These are phyloP conservation scores for Mya arenaria DNA, from an alignment of 1,140 invertebrate genomes.

Conservation along the genomic window DNA sequence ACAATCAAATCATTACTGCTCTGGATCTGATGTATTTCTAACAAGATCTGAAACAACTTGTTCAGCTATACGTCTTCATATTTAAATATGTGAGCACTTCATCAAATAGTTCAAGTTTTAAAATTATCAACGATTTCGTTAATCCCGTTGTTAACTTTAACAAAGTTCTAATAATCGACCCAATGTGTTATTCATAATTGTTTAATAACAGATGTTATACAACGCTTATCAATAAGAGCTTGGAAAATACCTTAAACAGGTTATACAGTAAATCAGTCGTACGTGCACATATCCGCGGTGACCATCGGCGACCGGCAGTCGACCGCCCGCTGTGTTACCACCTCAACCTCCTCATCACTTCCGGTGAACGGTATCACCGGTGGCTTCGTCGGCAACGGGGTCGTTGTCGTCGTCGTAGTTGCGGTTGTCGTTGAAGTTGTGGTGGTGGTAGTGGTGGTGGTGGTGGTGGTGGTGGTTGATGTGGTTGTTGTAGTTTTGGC, in stretches of 20 bases:
- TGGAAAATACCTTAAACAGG: background rate
- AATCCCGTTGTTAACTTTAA: background rate
- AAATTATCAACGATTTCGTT: background rate
- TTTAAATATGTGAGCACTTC: too few relatives aligned
- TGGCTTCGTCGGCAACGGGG: slow-evolving; percentile 23
- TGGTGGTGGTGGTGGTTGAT: slow-evolving; percentile 12
- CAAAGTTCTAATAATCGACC: background rate
- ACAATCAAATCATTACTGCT: too few relatives aligned
- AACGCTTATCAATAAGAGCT: background rate
- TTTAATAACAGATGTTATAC: background rate
- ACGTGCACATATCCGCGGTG: background rate
- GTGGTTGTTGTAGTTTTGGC: slow-evolving; percentile 5
- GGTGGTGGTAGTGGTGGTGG: slow-evolving; percentile 25
- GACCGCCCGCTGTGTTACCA: background rate
- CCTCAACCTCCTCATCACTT: slow-evolving; percentile 10
- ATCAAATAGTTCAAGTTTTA: background rate
- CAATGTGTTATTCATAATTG: background rate
- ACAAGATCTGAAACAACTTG: too few relatives aligned
- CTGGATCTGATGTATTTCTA: too few relatives aligned
- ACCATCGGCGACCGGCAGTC: background rate
- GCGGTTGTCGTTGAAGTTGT: slow-evolving; percentile 28
- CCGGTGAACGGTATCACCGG: slow-evolving; percentile 17
- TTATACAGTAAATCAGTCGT: background rate
- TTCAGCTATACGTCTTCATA: too few relatives aligned
- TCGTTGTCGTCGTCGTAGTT: slow-evolving; percentile 40